A percentile compares a stretch with the other conserved stretches of the same genome.
phyloP scores from a whole-genome alignment of 1,140 invertebrate genomes.

The Drosophila santomea region DNA sequence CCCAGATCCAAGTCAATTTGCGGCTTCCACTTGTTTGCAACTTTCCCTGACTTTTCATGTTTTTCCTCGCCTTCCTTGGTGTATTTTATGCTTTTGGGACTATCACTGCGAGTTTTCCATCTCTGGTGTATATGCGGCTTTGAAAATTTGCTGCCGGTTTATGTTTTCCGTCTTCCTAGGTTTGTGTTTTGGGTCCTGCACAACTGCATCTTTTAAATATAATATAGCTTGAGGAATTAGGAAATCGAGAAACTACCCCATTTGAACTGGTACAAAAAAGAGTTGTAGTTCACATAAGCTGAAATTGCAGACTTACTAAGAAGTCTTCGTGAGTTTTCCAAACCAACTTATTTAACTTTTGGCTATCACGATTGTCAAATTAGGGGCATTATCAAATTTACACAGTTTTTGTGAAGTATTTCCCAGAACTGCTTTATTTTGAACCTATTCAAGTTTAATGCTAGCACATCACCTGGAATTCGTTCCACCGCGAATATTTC shows the following conservation, averaged over 20 bases:
- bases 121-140: conserved; percentile 3
- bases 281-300: not conserved
- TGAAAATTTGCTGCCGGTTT: conserved; percentile 8
- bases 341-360: not conserved
- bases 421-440: conserved; percentile 14
- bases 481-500: conserved; percentile 62
- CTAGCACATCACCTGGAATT: conserved; percentile 25
- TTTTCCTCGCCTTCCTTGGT: not conserved
- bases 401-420: conserved; percentile 3
- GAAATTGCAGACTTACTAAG: not conserved
- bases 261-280: not conserved
- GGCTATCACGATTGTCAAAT: conserved; percentile 10
- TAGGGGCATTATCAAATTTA: conserved; percentile 12
- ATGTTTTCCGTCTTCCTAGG: conserved; percentile 4
- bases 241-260: no score
- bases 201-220: no score
- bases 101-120: not conserved
- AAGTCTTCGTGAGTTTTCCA: not conserved
- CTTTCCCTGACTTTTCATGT: conserved; percentile 36
- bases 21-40: conserved; percentile 38
- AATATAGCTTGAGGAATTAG: no score
- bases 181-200: not conserved
- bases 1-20: conserved; percentile 24
- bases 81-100: not conserved
- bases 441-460: conserved; percentile 38